Evolutionary conservation across 2,113 vertebrate genomes (phyloP), one percentile per base, ranked within the genome.

Genomic region (Ochotona curzoniae): DNA sequence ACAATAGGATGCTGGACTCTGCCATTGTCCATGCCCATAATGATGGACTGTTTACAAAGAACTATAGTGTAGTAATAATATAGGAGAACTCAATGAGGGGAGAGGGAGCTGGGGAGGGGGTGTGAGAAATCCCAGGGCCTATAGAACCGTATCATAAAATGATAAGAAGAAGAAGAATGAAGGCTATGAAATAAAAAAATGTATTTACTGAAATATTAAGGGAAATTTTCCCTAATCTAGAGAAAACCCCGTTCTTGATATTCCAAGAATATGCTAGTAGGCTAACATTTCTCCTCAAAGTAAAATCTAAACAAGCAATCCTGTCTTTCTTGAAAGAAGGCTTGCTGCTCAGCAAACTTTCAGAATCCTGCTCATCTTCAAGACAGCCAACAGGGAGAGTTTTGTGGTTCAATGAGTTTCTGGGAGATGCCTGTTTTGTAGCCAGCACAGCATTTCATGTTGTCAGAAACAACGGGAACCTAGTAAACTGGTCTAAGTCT

Each of bases 301-400:
- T 63, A 8, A 15, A 75, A 7, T 86, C n/a, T 86, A 82, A 95
- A 38, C n/a, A 76, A 93, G 75, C 28, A 79, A 63, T 69, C 12
- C 8, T 51, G 30, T 71, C 47, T 26, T 7, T 90, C 75, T 80
- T 51, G 17, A 85, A 60, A 76, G 12, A 93, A 70, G 63, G 6
- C 18, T 75, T 81, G n/a, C 38, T 54, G 15, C 26, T 88, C 79
- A 69, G 26, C 7, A 61, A 8, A 44, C 30, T 4, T 26, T 81
- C 38, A 63, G 23, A 88, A 81, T 38, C 18, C 30, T 61, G 47
- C 32, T 80, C 28, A 84, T 75, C 61, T 89, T 89, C 32, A 80
- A 84, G 57, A 25, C 84, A 18, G 21, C 51, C 57, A 21, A 84
- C 38, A 38, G 2, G 67, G 44, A 49, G 23, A 84, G 64, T 83